These are phyloP conservation scores for Ctenodactylus gundi DNA, from an alignment of 2,113 vertebrate species.

Conservation along the genomic window DNA sequence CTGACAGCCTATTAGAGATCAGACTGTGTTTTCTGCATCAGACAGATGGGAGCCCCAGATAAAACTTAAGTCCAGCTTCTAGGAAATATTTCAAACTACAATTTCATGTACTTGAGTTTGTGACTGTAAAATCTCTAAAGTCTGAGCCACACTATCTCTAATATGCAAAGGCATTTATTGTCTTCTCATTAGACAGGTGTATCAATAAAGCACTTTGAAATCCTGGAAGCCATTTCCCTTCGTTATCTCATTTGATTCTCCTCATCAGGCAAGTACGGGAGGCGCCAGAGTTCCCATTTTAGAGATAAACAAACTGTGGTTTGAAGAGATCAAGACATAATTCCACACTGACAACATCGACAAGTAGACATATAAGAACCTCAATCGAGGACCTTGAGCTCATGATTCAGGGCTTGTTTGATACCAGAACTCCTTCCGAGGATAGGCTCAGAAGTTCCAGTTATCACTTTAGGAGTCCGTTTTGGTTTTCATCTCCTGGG, in stretches of 20 bases:
- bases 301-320: not conserved
- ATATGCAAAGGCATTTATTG: not conserved
- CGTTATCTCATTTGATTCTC: not conserved
- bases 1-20: conserved; percentile 57
- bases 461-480: not conserved
- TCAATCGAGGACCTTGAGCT: not conserved
- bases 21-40: conserved; percentile 37
- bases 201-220: not conserved
- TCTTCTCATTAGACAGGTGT: not conserved
- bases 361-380: not conserved
- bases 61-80: conserved; percentile 42
- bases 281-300: not conserved
- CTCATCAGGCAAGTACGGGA: not conserved
- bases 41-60: conserved; percentile 21
- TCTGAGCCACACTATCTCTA: not conserved
- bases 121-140: not conserved
- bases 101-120: not conserved
- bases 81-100: conserved; percentile 26
- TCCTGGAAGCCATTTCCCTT: not conserved
- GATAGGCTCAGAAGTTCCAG: not conserved
- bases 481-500: not conserved
- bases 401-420: not conserved
- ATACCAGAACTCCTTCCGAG: not conserved
- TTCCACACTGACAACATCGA: not conserved
- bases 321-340: not conserved